These are phyloP conservation scores for Synergus laeviventris DNA, from an alignment of 2,888 invertebrate species.

Conservation along the genomic window DNA sequence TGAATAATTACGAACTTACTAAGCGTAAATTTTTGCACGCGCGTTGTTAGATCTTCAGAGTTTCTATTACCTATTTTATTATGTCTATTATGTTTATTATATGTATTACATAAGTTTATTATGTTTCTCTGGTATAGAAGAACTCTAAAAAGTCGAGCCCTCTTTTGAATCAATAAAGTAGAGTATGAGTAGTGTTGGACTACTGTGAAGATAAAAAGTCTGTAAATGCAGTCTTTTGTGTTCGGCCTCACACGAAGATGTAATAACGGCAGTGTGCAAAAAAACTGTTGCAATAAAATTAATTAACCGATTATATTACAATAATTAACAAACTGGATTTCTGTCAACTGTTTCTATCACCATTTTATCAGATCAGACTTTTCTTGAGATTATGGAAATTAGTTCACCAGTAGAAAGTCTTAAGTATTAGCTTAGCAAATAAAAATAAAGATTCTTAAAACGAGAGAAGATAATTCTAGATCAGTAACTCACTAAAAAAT, in stretches of 20 bases:
- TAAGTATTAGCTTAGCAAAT: slow-evolving; percentile 4
- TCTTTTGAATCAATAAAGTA: slow-evolving; percentile 9
- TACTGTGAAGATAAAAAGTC: slow-evolving; percentile 8
- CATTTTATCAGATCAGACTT: slow-evolving; percentile 36
- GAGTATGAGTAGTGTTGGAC: background rate
- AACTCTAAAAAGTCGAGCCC: background rate
- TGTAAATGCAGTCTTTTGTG: slow-evolving; percentile 37
- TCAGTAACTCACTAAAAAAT: slow-evolving; percentile 23
- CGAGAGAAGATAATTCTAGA: slow-evolving; percentile 7
- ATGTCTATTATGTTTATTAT: background rate
- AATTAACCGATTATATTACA: background rate
- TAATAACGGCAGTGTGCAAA: slow-evolving; percentile 33
- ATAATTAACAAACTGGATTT: slow-evolving; percentile 26
- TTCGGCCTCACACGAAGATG: slow-evolving; percentile 29
- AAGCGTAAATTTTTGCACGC: slow-evolving; percentile 37
- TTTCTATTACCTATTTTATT: slow-evolving; percentile 3
- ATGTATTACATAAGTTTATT: slow-evolving; percentile 10
- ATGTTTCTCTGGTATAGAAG: slow-evolving; percentile 20
- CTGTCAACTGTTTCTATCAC: slow-evolving; percentile 27
- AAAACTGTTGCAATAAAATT: slow-evolving; percentile 22
- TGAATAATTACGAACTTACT: background rate
- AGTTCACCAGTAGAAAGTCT: slow-evolving; percentile 11
- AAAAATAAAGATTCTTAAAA: slow-evolving; percentile 1
- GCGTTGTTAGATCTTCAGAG: slow-evolving; percentile 36
- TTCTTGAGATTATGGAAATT: slow-evolving; percentile 33